Percentiles rank a stretch among this genome's conserved stretches.
phyloP scores from a whole-genome alignment of 2,113 vertebrate genomes.

The Turdus rufiventris region DNA sequence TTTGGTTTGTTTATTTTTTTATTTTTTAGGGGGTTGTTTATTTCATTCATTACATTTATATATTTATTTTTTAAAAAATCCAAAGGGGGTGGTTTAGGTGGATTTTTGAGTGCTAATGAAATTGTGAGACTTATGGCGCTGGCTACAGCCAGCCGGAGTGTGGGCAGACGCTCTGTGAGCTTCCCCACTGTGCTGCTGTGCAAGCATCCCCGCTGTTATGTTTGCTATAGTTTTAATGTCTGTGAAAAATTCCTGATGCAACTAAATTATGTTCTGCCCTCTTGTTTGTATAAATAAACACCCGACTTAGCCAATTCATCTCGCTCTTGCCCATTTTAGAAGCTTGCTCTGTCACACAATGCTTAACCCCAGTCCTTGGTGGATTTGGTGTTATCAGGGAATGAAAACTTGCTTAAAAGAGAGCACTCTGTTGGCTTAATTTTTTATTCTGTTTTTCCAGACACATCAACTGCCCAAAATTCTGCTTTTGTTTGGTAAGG shows the following conservation, averaged over 20 bases:
- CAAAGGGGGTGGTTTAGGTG: conserved; percentile 63
- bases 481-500: neutral
- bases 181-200: conserved; percentile 79
- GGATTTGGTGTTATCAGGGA: conserved; percentile 37
- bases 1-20: neutral
- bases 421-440: neutral
- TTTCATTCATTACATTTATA: neutral
- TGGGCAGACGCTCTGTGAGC: conserved; percentile 72
- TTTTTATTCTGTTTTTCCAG: neutral
- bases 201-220: conserved; percentile 78
- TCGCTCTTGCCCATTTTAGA: conserved; percentile 57
- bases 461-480: neutral
- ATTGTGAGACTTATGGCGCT: conserved; percentile 74
- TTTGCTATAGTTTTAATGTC: conserved; percentile 84
- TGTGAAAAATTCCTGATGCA: conserved; percentile 80
- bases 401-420: conserved; percentile 41
- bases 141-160: conserved; percentile 74
- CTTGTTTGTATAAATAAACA: conserved; percentile 74
- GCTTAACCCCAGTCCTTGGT: conserved; percentile 36
- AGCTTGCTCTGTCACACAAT: conserved; percentile 39
- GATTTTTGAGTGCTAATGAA: conserved; percentile 74
- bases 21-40: neutral
- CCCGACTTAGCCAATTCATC: conserved; percentile 63
- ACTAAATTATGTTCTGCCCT: conserved; percentile 76
- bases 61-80: neutral